Percentiles rank a stretch among this genome's conserved stretches.
phyloP scores from a whole-genome alignment of 2,888 invertebrate genomes.

The Arenicola marina region DNA sequence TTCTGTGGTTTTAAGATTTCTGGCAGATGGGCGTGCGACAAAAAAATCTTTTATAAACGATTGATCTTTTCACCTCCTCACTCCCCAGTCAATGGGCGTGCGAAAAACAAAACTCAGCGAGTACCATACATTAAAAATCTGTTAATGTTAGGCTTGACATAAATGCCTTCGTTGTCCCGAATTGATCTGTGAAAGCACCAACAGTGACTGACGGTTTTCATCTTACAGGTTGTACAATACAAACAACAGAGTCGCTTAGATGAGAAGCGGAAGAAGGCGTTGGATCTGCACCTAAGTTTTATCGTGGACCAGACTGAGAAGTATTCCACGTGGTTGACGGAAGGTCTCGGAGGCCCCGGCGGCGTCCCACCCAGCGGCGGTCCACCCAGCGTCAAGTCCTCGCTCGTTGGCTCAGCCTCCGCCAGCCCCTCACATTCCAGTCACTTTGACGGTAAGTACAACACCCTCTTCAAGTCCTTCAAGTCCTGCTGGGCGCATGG shows the following conservation, averaged over 20 bases:
- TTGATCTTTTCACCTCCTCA: too few species aligned
- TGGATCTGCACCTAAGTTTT: constrained; percentile 95
- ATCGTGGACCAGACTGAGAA: constrained; percentile 98
- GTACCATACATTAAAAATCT: background rate
- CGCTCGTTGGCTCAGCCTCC: constrained; percentile 10
- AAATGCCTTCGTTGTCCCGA: too few species aligned
- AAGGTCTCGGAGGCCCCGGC: constrained; percentile 54
- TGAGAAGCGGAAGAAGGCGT: constrained; percentile 89
- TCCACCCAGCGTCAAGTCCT: constrained; percentile 7
- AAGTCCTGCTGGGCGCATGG: background rate
- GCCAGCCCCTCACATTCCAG: constrained; percentile 1
- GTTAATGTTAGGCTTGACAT: background rate
- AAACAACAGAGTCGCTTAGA: constrained; percentile 90
- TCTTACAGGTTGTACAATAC: constrained; percentile 80
- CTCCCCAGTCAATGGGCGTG: too few species aligned
- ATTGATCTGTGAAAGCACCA: too few species aligned
- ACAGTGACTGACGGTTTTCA: background rate
- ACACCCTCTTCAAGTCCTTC: too few species aligned
- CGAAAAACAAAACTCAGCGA: too few species aligned
- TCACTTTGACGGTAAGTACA: too few species aligned
- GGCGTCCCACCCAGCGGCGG: too few species aligned
- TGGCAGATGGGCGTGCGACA: too few species aligned
- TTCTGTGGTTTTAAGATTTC: too few species aligned
- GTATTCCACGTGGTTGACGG: constrained; percentile 71
- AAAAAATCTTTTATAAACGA: too few species aligned